Percentiles rank a stretch among this genome's conserved stretches.
Conservation (phyloP, 2,888 invertebrate genomes). For the Watsonalla binaria region DNA sequence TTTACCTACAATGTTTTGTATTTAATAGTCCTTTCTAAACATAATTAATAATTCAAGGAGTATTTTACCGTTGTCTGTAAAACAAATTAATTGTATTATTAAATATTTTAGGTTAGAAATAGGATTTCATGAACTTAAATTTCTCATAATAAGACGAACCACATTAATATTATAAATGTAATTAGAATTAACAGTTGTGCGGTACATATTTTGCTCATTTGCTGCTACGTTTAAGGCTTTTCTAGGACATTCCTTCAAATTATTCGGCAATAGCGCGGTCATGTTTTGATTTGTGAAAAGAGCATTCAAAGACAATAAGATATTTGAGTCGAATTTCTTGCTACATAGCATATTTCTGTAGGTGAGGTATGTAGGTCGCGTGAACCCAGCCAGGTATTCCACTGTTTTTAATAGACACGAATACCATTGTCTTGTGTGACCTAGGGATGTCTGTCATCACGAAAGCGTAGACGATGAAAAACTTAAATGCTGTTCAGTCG, state of each 20-base stretch:
- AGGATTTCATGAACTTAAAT: too few species aligned
- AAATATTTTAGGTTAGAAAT: too few species aligned
- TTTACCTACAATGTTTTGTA: neutral
- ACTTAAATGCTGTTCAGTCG: neutral
- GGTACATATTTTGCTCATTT: too few species aligned
- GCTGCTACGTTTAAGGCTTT: too few species aligned
- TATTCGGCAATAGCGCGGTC: too few species aligned
- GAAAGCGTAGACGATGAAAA: slow-evolving; percentile 5
- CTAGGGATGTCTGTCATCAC: slow-evolving; percentile 12
- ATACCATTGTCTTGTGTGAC: slow-evolving; percentile 32
- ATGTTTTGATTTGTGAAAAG: neutral
- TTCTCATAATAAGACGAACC: too few species aligned
- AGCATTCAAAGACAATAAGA: neutral
- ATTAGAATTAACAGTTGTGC: too few species aligned
- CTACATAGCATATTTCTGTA: neutral
- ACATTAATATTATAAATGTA: too few species aligned
- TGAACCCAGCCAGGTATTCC: slow-evolving; percentile 36
- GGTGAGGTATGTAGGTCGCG: slow-evolving; percentile 30
- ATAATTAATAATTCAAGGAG: neutral
- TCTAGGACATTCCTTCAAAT: too few species aligned
- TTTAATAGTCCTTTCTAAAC: neutral
- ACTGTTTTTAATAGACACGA: slow-evolving; percentile 44
- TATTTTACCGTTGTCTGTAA: too few species aligned
- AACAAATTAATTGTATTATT: too few species aligned
- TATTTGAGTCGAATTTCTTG: neutral